Percentiles rank a stretch among this genome's conserved stretches.
phyloP scores from a whole-genome alignment of 2,113 vertebrate genomes.

The Polypterus senegalus region DNA sequence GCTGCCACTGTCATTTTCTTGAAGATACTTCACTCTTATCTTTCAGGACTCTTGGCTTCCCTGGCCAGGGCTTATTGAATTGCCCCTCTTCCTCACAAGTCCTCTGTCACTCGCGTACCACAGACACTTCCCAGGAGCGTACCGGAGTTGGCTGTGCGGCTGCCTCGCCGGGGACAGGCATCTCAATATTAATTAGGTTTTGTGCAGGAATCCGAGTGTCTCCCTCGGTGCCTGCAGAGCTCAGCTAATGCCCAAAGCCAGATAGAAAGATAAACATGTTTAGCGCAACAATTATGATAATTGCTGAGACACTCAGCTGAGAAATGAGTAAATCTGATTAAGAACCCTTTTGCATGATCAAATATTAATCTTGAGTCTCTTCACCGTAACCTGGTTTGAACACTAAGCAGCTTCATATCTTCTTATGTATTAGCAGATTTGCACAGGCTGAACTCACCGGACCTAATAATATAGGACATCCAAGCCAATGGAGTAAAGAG shows the following conservation, averaged over 20 bases:
- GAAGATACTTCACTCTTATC: constrained; percentile 61
- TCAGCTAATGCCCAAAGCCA: constrained; percentile 61
- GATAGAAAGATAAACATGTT: constrained; percentile 81
- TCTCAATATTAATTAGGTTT: constrained; percentile 86
- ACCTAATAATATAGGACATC: constrained; percentile 80
- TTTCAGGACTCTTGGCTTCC: constrained; percentile 57
- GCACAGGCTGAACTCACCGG: constrained; percentile 72
- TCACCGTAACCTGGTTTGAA: constrained; percentile 71
- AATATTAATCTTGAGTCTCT: constrained; percentile 91
- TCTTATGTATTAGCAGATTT: constrained; percentile 95
- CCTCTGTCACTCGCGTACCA: constrained; percentile 70
- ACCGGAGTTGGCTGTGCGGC: constrained; percentile 53
- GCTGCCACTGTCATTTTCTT: constrained; percentile 49
- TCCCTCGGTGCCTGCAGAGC: constrained; percentile 52
- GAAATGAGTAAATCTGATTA: constrained; percentile 93
- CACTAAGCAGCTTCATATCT: constrained; percentile 81
- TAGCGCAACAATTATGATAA: constrained; percentile 96
- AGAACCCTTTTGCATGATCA: constrained; percentile 84
- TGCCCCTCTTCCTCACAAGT: constrained; percentile 40
- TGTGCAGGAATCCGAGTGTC: constrained; percentile 65
- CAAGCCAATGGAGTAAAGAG: constrained; percentile 58
- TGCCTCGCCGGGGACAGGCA: constrained; percentile 56
- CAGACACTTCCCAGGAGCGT: constrained; percentile 60
- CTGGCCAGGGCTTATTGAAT: constrained; percentile 68
- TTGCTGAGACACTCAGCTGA: constrained; percentile 78